Percentiles rank a stretch among this genome's conserved stretches.
Conservation (phyloP, 2,113 vertebrate genomes). For the Hipposideros armiger region DNA sequence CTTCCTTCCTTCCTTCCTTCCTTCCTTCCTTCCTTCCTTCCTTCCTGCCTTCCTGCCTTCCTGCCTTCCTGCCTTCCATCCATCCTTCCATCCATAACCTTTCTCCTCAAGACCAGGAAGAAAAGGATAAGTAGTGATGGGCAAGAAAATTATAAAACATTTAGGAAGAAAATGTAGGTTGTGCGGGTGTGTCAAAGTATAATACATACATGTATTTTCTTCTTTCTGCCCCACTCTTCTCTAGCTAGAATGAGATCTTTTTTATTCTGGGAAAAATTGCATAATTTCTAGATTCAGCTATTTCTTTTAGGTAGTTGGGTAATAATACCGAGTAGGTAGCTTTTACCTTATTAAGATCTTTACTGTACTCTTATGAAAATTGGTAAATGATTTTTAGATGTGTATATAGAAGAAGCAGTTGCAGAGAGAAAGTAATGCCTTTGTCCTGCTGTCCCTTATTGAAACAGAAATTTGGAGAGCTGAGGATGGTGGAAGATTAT, state of each 20-base stretch:
- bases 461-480: constrained; percentile 39
- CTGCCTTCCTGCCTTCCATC: neutral
- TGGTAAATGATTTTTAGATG: constrained; percentile 27
- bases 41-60: neutral
- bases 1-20: neutral
- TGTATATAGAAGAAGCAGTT: neutral
- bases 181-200: neutral
- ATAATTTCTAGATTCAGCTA: constrained; percentile 28
- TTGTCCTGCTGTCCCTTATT: neutral
- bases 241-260: neutral
- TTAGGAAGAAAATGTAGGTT: constrained; percentile 29
- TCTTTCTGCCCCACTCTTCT: neutral
- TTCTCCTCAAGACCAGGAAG: neutral
- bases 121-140: constrained; percentile 1
- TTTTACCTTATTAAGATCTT: constrained; percentile 44
- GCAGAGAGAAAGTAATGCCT: neutral
- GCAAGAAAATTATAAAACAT: constrained; percentile 36
- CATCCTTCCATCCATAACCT: neutral
- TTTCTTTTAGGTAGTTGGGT: constrained; percentile 63
- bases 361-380: constrained; percentile 25
- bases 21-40: neutral
- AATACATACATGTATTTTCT: neutral
- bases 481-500: neutral
- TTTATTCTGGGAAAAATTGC: constrained; percentile 22
- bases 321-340: neutral